Base-by-base conservation (phyloP, 1,140 invertebrate genomes). In the Lucilia cuprina region DNA sequence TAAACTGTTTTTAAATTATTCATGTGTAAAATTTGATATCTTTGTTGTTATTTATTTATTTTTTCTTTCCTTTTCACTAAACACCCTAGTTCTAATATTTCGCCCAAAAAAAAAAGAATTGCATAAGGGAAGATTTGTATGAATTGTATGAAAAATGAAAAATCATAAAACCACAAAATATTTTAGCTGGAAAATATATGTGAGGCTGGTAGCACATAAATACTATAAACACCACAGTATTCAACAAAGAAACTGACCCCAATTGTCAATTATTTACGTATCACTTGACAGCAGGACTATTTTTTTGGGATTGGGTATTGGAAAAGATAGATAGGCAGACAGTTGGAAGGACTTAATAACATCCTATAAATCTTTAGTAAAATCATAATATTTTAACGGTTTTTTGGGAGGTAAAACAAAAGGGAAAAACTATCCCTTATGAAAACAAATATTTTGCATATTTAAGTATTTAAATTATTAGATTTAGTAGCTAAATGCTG, bases 221-320 rank as follows among this genome's bases (percentile, higher is more conserved):
- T 70, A 10, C 14, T 70, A 4, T 70, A 70, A 21, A 25, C 4
- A 70, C 17, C n/a, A 70, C n/a, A 21, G 19, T 19, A 70, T n/a
- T n/a, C n/a, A 70, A 70, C 13, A 70, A 78, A 65, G 84, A 85
- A 83, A 89, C 84, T 89, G 88, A 89, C 88, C 88, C 88, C 88
- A 86, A 86, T 70, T 89, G 88, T 89, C 88, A 89, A 89, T 89
- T 89, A 89, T 89, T 89, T 89, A 89, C 88, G 88, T 89, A 89
- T 89, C 88, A 89, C 88, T 89, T 89, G 88, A 89, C 88, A 90
- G 86, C 13, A 70, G 65, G 25, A 30, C 25, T 30, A 2, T 30
- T 84, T 70, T 21, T 19, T 7, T n/a, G n/a, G n/a, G n/a, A n/a
- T n/a, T n/a, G n/a, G n/a, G n/a, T n/a, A n/a, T n/a, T n/a, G n/a